These are phyloP conservation scores for Ferdinandea cuprea DNA, from an alignment of 2,888 invertebrate genomes.

Conservation along the genomic window DNA sequence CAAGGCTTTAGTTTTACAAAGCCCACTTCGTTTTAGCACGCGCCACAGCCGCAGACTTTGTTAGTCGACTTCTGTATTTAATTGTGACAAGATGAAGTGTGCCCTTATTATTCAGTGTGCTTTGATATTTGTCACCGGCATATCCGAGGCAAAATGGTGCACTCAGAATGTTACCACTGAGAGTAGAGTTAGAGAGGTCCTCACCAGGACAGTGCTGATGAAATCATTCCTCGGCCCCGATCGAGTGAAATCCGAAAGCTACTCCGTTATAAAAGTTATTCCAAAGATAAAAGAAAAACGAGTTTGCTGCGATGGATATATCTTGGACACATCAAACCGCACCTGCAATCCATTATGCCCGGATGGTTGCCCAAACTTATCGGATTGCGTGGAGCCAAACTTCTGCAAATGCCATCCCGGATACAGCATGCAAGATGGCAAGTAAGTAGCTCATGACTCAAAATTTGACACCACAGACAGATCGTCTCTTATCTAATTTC, in stretches of 20 bases:
- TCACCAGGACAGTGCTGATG: neutral
- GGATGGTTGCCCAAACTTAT: slow-evolving; percentile 79
- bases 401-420: slow-evolving; percentile 83
- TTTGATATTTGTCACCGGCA: neutral
- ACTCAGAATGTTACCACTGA: neutral
- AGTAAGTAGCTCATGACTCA: slow-evolving; percentile 13
- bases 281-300: neutral
- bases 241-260: neutral
- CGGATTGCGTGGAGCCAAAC: slow-evolving; percentile 81
- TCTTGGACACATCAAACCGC: slow-evolving; percentile 76
- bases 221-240: neutral
- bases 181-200: neutral
- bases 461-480: neutral
- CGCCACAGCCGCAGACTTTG: neutral
- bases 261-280: neutral
- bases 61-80: slow-evolving; percentile 42
- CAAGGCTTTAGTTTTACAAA: too few relatives aligned
- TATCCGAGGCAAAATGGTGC: slow-evolving; percentile 44
- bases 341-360: slow-evolving; percentile 79
- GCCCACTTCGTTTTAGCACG: too few relatives aligned
- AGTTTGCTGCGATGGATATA: slow-evolving; percentile 84
- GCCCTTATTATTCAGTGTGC: neutral
- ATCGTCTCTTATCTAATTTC: neutral
- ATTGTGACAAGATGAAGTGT: slow-evolving; percentile 46
- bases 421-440: slow-evolving; percentile 67